A percentile compares a stretch with the other conserved stretches of the same genome.
phyloP scores from a whole-genome alignment of 1,140 invertebrate genomes.

The Intoshia linei region DNA sequence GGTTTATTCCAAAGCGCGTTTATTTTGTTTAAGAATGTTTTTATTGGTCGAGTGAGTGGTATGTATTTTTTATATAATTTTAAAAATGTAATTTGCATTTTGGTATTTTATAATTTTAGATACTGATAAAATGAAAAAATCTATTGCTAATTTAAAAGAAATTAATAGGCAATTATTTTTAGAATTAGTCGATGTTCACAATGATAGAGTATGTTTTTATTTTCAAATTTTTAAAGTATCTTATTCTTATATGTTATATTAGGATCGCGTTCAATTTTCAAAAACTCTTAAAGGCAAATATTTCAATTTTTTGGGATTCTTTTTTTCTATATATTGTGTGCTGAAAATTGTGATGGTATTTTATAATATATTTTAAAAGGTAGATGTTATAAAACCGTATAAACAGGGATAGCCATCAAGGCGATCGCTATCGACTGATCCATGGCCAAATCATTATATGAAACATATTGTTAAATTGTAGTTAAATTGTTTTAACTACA shows the following conservation, averaged over 20 bases:
- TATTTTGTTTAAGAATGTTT: too few relatives aligned
- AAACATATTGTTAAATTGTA: too few relatives aligned
- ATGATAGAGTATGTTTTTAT: slow-evolving; percentile 28
- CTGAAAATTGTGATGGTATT: slow-evolving; percentile 99
- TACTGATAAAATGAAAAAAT: background rate
- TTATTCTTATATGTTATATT: slow-evolving; percentile 8
- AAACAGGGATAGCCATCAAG: too few relatives aligned
- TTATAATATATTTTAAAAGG: too few relatives aligned
- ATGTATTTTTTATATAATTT: background rate
- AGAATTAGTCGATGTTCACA: slow-evolving; percentile 63
- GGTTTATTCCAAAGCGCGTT: too few relatives aligned
- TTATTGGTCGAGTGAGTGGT: too few relatives aligned
- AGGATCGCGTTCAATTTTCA: slow-evolving; percentile 47
- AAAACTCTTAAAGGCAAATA: slow-evolving; percentile 87
- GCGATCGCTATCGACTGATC: too few relatives aligned
- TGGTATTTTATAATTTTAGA: background rate
- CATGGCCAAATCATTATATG: too few relatives aligned
- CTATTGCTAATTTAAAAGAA: slow-evolving; percentile 51
- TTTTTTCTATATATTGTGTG: slow-evolving; percentile 85
- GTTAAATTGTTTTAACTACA: too few relatives aligned
- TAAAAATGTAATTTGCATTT: background rate
- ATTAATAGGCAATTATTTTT: slow-evolving; percentile 65
- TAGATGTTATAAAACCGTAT: too few relatives aligned
- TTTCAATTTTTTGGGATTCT: slow-evolving; percentile 89
- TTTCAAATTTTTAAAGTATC: slow-evolving; percentile 1